Evolutionary conservation across 1,140 invertebrate genomes (phyloP).

Genomic region (Drosophila pectinifera): DNA sequence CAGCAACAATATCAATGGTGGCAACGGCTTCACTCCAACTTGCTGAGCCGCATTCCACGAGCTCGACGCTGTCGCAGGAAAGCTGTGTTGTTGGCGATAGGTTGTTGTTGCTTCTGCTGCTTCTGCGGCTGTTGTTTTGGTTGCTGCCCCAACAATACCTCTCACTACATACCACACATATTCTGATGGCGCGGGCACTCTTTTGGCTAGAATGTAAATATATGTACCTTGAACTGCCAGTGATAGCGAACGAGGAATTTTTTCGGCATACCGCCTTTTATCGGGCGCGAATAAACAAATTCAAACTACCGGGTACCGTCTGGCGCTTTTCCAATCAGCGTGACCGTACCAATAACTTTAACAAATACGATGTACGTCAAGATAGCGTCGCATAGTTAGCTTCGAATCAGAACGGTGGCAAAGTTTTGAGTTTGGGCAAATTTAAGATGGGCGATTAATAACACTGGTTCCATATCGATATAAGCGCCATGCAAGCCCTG

Average conservation of each 20-base stretch:
- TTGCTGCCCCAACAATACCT: constrained; percentile 10
- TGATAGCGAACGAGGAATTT: neutral
- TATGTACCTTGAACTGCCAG: constrained; percentile 6
- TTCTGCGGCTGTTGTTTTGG: constrained; percentile 23
- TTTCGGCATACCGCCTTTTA: neutral
- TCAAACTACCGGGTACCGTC: neutral
- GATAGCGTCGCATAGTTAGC: no score
- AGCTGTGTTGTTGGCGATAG: constrained; percentile 24
- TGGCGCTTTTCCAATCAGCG: constrained; percentile 3
- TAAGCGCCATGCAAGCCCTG: no score
- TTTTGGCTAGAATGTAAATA: neutral
- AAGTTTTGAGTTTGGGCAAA: no score
- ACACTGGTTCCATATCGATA: no score
- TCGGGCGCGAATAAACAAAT: constrained; percentile 5
- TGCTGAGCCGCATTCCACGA: constrained; percentile 73
- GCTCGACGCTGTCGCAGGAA: constrained; percentile 45
- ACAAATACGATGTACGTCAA: no score
- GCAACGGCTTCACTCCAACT: constrained; percentile 56
- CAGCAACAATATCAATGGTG: constrained; percentile 35
- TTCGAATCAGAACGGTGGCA: no score
- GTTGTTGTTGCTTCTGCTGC: constrained; percentile 16
- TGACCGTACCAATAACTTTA: no score
- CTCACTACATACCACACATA: constrained; percentile 10
- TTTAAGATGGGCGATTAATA: no score
- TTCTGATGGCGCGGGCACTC: neutral